Conservation (phyloP, 2,888 invertebrate genomes). For the Ceraclea dissimilis region DNA sequence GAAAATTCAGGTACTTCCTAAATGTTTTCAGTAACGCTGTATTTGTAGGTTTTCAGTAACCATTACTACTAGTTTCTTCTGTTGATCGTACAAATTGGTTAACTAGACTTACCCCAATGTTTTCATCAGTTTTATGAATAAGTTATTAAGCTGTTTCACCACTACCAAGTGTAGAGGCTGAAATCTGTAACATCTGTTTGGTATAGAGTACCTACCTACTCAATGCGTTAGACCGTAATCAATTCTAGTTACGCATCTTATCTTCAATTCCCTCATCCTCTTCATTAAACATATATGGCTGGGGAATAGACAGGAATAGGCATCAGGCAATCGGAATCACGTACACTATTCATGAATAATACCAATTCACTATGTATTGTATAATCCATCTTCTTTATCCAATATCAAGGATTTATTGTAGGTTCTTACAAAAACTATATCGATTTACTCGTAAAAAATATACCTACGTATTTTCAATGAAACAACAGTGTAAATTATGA, state of each 20-base stretch:
- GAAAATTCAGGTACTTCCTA: no score
- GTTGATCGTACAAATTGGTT: not conserved
- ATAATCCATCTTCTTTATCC: no score
- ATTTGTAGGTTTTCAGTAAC: no score
- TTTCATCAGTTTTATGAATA: conserved; percentile 3
- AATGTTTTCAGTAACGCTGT: no score
- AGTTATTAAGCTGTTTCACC: conserved; percentile 2
- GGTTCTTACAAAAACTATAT: no score
- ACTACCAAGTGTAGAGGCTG: not conserved
- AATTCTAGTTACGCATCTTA: conserved; percentile 8
- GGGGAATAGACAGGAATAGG: not conserved
- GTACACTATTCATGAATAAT: not conserved
- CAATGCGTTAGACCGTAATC: conserved; percentile 13
- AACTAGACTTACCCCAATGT: not conserved
- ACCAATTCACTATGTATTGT: not conserved
- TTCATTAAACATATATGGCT: conserved; percentile 2
- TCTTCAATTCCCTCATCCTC: conserved; percentile 1
- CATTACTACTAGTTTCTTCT: no score
- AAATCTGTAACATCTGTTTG: conserved; percentile 12
- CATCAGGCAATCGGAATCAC: not conserved
- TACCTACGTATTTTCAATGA: no score
- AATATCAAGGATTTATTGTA: no score
- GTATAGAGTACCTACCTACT: not conserved
- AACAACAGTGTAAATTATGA: no score
- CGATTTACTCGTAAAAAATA: no score